Base-by-base conservation (phyloP, 2,888 invertebrate species). In the Apodemia mormo region DNA sequence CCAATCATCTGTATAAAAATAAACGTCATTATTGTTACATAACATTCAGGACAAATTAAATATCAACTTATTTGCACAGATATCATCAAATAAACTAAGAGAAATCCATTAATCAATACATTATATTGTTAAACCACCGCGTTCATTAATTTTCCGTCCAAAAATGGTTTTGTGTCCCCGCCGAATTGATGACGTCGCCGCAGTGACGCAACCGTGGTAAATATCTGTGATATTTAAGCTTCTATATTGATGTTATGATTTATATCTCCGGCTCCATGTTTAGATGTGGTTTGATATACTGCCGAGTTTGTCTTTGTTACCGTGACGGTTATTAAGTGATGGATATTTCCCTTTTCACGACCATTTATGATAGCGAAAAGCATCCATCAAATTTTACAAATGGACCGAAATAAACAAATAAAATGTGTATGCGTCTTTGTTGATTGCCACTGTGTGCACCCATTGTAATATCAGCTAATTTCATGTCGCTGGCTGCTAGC, bases 101-200 rank as follows among this genome's bases (percentile, higher is more conserved):
- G 33, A 30, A n/a, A 22, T 65, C 54, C 30, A 68, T 45, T 33
- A 69, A 29, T 65, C 33, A 64, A 69, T 65, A 65, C 54, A 37
- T 52, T 65, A 69, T 65, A 69, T 9, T 65, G 54, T 65, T 10
- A 65, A 65, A 64, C 29, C 33, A 40, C 54, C 65, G 65, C 37
- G 61, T 67, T 71, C 73, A 75, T 74, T 71, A 75, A 72, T 75
- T 72, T 64, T 30, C 68, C 68, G 70, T 29, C 68, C 70, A 71
- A 74, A 75, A 75, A 75, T 74, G 70, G 68, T 68, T 65, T 65
- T 56, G 54, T 65, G 68, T 72, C 73, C 22, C 9, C 43, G 2
- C 14, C 61, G 74, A 72, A 74, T 74, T 70, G 74, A 74, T 71
- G 73, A 69, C 67, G 74, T 67, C 72, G 61, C 56, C 65, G 49